These are phyloP conservation scores for Argya squamiceps DNA, from an alignment of 2,797 vertebrate genomes.

Conservation along the genomic window DNA sequence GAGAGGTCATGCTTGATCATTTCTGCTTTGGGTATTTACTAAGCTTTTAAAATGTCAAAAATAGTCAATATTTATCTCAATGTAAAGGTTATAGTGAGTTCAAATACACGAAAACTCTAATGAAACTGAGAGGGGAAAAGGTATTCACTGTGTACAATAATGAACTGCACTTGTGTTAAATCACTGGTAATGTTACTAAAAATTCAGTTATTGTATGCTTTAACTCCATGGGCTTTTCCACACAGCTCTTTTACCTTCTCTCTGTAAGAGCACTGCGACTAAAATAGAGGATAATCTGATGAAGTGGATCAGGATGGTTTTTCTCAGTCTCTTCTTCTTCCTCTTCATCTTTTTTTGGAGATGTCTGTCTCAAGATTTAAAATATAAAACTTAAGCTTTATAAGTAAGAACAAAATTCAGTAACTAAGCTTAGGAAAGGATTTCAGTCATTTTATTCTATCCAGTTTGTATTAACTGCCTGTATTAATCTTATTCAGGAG, in stretches of 20 bases:
- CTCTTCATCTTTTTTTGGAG: conserved; percentile 88
- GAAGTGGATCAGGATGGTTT: conserved; percentile 92
- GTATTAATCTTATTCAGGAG: background rate
- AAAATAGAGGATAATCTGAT: conserved; percentile 97
- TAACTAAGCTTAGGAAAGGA: background rate
- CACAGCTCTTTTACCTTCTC: conserved; percentile 81
- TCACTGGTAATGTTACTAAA: background rate
- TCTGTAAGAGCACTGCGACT: conserved; percentile 96
- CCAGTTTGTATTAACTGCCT: background rate
- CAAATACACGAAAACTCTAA: background rate
- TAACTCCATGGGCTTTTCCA: background rate
- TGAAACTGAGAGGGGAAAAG: background rate
- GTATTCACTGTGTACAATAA: background rate
- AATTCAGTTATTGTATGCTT: background rate
- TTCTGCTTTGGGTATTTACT: background rate
- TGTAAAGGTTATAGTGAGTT: background rate
- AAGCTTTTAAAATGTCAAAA: background rate
- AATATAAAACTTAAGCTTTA: conserved; percentile 21
- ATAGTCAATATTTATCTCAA: background rate
- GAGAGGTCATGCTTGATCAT: background rate
- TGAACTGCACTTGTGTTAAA: background rate
- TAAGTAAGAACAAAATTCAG: background rate
- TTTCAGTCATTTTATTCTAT: background rate
- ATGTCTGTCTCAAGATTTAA: conserved; percentile 82
- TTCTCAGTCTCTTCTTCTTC: conserved; percentile 89